Percentiles rank a stretch among this genome's conserved stretches.
phyloP scores from a whole-genome alignment of 2,888 invertebrate species.

The Ormyrus rosae region DNA sequence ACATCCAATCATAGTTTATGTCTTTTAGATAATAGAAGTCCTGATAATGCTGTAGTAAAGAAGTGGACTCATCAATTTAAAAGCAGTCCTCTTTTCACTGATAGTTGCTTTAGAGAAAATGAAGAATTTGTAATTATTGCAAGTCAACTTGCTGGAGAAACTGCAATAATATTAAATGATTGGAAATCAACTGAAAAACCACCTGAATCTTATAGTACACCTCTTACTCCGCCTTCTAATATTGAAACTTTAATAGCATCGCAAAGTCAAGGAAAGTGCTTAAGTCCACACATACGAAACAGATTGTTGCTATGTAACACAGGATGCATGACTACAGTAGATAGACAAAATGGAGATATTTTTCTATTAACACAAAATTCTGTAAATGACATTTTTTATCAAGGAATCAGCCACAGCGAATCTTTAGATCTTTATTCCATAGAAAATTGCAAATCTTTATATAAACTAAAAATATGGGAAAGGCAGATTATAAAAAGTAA shows the following conservation, averaged over 20 bases:
- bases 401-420: conserved; percentile 67
- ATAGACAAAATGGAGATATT: conserved; percentile 59
- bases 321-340: conserved; percentile 63
- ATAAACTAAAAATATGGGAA: conserved; percentile 69
- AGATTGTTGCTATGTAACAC: conserved; percentile 67
- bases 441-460: conserved; percentile 65
- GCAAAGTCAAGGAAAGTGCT: conserved; percentile 68
- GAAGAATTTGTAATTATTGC: conserved; percentile 68
- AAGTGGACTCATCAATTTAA: conserved; percentile 80
- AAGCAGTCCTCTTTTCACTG: conserved; percentile 76
- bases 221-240: conserved; percentile 66
- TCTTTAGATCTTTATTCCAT: conserved; percentile 61
- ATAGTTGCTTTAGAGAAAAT: conserved; percentile 68
- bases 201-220: conserved; percentile 67
- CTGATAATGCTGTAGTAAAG: conserved; percentile 71
- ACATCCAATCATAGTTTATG: conserved; percentile 69
- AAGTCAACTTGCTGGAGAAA: conserved; percentile 68
- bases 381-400: conserved; percentile 72
- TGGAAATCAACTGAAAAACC: conserved; percentile 64
- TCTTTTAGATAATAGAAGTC: conserved; percentile 68
- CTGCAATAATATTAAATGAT: conserved; percentile 67
- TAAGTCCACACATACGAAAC: conserved; percentile 67
- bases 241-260: conserved; percentile 65
- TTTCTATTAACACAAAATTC: conserved; percentile 70
- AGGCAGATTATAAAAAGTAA: conserved; percentile 41